These are phyloP conservation scores for Eupleurogrammus muticus DNA, from an alignment of 2,797 vertebrate species.

Conservation along the genomic window DNA sequence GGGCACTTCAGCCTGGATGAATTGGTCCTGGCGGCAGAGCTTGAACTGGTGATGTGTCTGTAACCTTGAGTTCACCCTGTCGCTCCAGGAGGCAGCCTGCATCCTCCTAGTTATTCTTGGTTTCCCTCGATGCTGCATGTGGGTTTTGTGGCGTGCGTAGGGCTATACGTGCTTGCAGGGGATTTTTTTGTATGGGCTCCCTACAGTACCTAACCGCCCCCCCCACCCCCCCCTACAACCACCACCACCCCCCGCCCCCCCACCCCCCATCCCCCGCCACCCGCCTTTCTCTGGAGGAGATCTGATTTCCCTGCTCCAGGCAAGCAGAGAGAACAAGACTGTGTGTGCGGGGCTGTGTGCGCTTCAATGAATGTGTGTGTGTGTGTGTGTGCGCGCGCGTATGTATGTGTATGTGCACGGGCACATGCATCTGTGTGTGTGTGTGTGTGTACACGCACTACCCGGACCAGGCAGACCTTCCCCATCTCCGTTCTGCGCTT, in stretches of 20 bases:
- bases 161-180: slow-evolving; percentile 67
- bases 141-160: slow-evolving; percentile 63
- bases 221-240: too few relatives aligned
- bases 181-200: slow-evolving; percentile 70
- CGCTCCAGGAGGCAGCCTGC: slow-evolving; percentile 66
- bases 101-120: slow-evolving; percentile 70
- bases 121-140: slow-evolving; percentile 63
- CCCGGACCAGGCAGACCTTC: slow-evolving; percentile 80
- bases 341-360: slow-evolving; percentile 50
- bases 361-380: slow-evolving; percentile 6
- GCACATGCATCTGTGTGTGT: too few relatives aligned
- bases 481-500: slow-evolving; percentile 81
- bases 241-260: neutral
- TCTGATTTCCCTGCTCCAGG: slow-evolving; percentile 82
- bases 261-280: neutral
- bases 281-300: slow-evolving; percentile 74
- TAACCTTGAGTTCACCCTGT: slow-evolving; percentile 77
- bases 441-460: slow-evolving; percentile 30
- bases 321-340: slow-evolving; percentile 77
- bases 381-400: slow-evolving; percentile 21
- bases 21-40: slow-evolving; percentile 60
- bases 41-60: slow-evolving; percentile 62
- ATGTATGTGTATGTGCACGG: slow-evolving; percentile 7
- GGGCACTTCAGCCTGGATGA: slow-evolving; percentile 24
- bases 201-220: slow-evolving; percentile 56